These are phyloP conservation scores for Pangasius larnaudii DNA, from an alignment of 2,797 vertebrate genomes.

Conservation along the genomic window DNA sequence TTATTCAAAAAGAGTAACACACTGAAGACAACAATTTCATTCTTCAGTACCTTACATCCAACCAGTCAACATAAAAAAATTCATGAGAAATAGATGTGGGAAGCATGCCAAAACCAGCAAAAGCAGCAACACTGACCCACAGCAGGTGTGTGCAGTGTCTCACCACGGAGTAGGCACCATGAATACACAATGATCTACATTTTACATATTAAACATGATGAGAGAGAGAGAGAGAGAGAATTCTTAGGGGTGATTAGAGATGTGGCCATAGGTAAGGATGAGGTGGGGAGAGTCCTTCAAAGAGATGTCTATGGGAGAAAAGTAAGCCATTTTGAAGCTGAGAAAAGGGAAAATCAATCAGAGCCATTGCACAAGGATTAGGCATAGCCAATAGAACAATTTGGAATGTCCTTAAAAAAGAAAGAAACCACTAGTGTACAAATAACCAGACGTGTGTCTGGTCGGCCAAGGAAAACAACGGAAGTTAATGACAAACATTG, in stretches of 20 bases:
- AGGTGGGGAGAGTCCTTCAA: not conserved
- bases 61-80: not conserved
- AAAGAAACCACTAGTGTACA: no score
- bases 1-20: constrained; percentile 13
- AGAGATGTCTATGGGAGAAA: not conserved
- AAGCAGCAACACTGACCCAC: not conserved
- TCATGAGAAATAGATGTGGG: not conserved
- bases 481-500: no score
- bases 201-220: not conserved
- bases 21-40: not conserved
- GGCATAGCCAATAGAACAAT: no score
- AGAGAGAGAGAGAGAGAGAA: not conserved
- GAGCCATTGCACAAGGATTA: no score
- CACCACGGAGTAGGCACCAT: not conserved
- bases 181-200: not conserved
- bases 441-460: no score
- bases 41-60: constrained; percentile 1
- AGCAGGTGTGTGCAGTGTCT: constrained; percentile 12
- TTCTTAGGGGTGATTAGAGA: constrained; percentile 37
- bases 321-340: no score
- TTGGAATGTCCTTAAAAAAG: no score
- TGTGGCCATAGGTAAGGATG: constrained; percentile 1
- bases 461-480: no score
- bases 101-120: constrained; percentile 5
- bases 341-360: no score